Evolutionary conservation across 2,888 invertebrate species (phyloP), one percentile per base, ranked within the genome.

Genomic region (Chrysomela aeneicollis): DNA sequence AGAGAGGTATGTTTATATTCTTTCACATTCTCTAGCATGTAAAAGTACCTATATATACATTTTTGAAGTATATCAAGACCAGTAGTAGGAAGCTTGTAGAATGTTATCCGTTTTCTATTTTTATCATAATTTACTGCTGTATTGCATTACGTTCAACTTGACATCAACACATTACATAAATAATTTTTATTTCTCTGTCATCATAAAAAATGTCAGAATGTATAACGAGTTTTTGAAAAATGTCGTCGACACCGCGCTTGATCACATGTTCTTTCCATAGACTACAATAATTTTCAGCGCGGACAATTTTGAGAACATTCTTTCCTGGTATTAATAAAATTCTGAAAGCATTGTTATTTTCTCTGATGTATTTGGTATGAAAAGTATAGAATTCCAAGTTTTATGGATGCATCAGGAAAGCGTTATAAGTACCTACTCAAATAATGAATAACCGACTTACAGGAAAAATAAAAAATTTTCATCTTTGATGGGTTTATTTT

Each of bases 401-500:
- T n/a, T n/a, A n/a, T n/a, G n/a, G n/a, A n/a, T n/a, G n/a, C n/a
- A n/a, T n/a, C n/a, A n/a, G n/a, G n/a, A n/a, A n/a, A n/a, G n/a
- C n/a, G n/a, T n/a, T n/a, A n/a, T n/a, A n/a, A n/a, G n/a, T n/a
- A n/a, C n/a, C n/a, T n/a, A n/a, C n/a, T n/a, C n/a, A n/a, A n/a
- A n/a, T n/a, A n/a, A n/a, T n/a, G n/a, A n/a, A n/a, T n/a, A n/a
- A n/a, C n/a, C n/a, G n/a, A n/a, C n/a, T n/a, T n/a, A n/a, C n/a
- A n/a, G n/a, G n/a, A n/a, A n/a, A n/a, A n/a, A n/a, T n/a, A n/a
- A n/a, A n/a, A n/a, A n/a, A n/a, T n/a, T n/a, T n/a, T n/a, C n/a
- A 35, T 35, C 10, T 35, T 10, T 57, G 57, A 26, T 51, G 55
- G 66, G 70, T 70, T 70, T 70, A 68, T 70, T 70, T 70, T 55